Conservation (phyloP, 2,113 vertebrate genomes). For the Gorilla gorilla region DNA sequence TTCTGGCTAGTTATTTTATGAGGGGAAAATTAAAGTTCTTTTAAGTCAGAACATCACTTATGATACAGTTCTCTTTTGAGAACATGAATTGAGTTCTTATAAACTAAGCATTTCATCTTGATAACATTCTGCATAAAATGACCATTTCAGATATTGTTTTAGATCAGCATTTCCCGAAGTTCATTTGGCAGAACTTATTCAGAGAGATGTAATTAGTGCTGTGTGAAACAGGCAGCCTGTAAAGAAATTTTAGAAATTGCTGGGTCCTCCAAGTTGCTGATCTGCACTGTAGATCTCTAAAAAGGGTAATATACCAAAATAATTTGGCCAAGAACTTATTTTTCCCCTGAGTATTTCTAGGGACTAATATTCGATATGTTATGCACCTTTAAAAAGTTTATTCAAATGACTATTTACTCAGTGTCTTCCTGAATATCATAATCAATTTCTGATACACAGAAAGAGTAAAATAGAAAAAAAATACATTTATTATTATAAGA, state of each 20-base stretch:
- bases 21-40: background rate
- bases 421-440: background rate
- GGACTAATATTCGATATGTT: background rate
- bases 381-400: background rate
- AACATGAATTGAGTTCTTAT: background rate
- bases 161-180: conserved; percentile 41
- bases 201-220: conserved; percentile 20
- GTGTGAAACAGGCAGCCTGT: background rate
- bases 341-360: background rate
- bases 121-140: background rate
- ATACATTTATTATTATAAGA: background rate
- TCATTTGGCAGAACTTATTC: conserved; percentile 21
- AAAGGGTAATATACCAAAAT: background rate
- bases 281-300: background rate
- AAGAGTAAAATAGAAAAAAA: background rate
- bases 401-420: background rate
- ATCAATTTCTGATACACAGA: background rate
- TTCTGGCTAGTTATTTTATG: background rate
- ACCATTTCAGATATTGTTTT: conserved; percentile 27
- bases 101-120: conserved; percentile 3
- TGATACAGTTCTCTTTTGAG: background rate
- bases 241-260: background rate
- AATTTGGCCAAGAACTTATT: background rate
- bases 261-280: conserved; percentile 26
- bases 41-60: background rate